A percentile compares a stretch with the other conserved stretches of the same genome.
These are phyloP conservation scores for Mimas tiliae DNA, from an alignment of 2,888 invertebrate genomes.

Conservation along the genomic window DNA sequence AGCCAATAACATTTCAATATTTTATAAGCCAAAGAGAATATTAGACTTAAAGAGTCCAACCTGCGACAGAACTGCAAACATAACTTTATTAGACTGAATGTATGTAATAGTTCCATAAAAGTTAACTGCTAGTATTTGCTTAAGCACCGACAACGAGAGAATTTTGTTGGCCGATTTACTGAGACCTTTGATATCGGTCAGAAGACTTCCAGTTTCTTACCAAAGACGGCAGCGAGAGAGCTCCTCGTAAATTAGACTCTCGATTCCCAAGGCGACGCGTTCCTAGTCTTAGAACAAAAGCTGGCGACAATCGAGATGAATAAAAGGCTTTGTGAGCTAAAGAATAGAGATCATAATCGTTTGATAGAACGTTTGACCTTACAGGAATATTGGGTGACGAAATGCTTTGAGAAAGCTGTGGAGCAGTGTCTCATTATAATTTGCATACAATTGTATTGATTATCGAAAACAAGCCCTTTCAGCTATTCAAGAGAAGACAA, in stretches of 20 bases:
- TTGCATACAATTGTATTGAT: slow-evolving; percentile 11
- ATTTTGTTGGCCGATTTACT: slow-evolving; percentile 48
- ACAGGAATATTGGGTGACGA: slow-evolving; percentile 65
- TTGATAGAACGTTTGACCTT: slow-evolving; percentile 49
- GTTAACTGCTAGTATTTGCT: slow-evolving; percentile 74
- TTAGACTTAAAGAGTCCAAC: slow-evolving; percentile 18
- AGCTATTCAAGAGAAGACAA: background rate
- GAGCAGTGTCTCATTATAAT: slow-evolving; percentile 40
- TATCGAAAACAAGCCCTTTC: background rate
- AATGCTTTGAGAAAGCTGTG: slow-evolving; percentile 52
- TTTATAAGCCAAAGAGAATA: slow-evolving; percentile 10
- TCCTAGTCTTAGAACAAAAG: slow-evolving; percentile 72
- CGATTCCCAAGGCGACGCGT: slow-evolving; percentile 61
- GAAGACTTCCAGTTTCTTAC: slow-evolving; percentile 42
- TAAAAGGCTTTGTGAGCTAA: slow-evolving; percentile 46
- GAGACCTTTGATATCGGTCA: slow-evolving; percentile 44
- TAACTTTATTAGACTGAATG: slow-evolving; percentile 70
- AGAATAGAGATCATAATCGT: slow-evolving; percentile 54
- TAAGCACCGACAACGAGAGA: slow-evolving; percentile 61
- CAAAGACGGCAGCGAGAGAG: slow-evolving; percentile 45
- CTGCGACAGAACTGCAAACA: slow-evolving; percentile 49
- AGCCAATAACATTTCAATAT: slow-evolving; percentile 35
- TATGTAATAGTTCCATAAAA: slow-evolving; percentile 76
- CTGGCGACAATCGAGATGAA: slow-evolving; percentile 39
- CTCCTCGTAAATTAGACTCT: slow-evolving; percentile 66